Evolutionary conservation across 2,888 invertebrate genomes (phyloP).

Genomic region (Erannis defoliaria): DNA sequence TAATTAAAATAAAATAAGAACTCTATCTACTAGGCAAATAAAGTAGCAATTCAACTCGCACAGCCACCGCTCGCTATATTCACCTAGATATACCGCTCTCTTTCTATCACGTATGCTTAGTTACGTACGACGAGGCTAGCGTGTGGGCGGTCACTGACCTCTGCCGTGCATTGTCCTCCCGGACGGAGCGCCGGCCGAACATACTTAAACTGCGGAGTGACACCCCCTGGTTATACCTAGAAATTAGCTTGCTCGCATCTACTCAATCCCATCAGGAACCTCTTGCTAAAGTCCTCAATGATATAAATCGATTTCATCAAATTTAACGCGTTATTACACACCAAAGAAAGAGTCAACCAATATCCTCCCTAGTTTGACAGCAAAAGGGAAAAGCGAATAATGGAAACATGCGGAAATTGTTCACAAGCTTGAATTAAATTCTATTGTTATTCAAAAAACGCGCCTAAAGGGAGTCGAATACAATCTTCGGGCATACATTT

Average conservation of each 20-base stretch:
- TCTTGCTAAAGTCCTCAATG: slow-evolving; percentile 1
- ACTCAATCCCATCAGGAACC: slow-evolving; percentile 10
- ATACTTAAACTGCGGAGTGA: no score
- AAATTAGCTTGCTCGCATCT: neutral
- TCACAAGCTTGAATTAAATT: slow-evolving; percentile 58
- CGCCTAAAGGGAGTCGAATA: slow-evolving; percentile 57
- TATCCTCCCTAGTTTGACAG: slow-evolving; percentile 47
- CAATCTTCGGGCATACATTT: slow-evolving; percentile 71
- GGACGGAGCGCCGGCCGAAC: no score
- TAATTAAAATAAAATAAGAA: no score
- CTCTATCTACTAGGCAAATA: no score
- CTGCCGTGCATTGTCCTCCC: no score
- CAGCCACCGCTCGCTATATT: no score
- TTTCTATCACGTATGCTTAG: no score
- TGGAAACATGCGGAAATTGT: slow-evolving; percentile 56
- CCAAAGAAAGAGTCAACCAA: slow-evolving; percentile 45
- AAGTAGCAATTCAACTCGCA: no score
- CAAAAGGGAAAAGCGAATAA: slow-evolving; percentile 50
- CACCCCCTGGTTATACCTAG: no score
- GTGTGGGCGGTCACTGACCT: no score
- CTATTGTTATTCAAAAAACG: slow-evolving; percentile 62
- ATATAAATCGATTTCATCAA: slow-evolving; percentile 32
- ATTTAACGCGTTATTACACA: slow-evolving; percentile 44
- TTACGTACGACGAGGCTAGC: no score
- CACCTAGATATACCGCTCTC: no score